Evolutionary conservation across 2,113 vertebrate species (phyloP).

Genomic region (Rhea americana): DNA sequence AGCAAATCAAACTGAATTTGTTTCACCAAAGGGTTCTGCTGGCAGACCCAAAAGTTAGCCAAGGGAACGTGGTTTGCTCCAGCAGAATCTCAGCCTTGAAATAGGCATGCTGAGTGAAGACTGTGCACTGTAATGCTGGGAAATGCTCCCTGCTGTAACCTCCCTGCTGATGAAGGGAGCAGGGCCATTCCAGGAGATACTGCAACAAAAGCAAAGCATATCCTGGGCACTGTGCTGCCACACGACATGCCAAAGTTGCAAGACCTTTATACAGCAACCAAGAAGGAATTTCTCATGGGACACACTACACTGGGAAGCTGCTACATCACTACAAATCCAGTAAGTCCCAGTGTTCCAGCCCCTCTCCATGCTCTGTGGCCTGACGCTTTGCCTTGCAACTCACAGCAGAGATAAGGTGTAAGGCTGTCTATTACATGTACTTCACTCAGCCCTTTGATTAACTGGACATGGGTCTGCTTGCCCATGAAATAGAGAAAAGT

Average conservation of each 20-base stretch:
- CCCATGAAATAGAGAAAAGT: neutral
- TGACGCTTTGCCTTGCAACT: neutral
- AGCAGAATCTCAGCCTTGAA: neutral
- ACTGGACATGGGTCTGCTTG: rapidly evolving
- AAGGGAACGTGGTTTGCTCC: rapidly evolving
- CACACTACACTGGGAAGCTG: neutral
- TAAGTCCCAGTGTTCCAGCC: neutral
- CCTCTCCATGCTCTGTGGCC: neutral
- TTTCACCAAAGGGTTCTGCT: neutral
- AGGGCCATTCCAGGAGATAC: neutral
- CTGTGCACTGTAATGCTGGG: rapidly evolving
- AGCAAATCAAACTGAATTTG: neutral
- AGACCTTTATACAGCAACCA: neutral
- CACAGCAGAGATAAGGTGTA: neutral
- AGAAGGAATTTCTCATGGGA: neutral
- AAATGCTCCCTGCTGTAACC: rapidly evolving
- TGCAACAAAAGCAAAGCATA: neutral
- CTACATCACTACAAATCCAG: neutral
- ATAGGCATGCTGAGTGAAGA: rapidly evolving
- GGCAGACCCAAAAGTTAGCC: neutral
- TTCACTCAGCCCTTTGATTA: neutral
- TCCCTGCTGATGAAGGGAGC: neutral
- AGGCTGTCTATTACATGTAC: neutral
- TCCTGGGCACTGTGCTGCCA: neutral
- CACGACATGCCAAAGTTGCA: neutral